These are phyloP conservation scores for Falco novaeseelandiae DNA, from an alignment of 2,797 vertebrate species.

Conservation along the genomic window DNA sequence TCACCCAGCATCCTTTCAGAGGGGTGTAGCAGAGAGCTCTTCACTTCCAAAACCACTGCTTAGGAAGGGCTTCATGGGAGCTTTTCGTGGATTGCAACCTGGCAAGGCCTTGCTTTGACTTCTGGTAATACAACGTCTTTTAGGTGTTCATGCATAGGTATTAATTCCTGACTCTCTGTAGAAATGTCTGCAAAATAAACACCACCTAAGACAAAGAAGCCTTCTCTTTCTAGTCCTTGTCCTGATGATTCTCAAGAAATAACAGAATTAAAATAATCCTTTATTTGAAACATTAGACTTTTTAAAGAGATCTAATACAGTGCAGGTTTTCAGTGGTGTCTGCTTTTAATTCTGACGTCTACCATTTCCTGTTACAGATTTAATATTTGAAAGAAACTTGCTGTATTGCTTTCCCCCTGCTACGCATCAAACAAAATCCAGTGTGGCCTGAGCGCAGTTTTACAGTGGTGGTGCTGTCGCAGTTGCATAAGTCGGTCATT, in stretches of 20 bases:
- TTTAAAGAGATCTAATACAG: not conserved
- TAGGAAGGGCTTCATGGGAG: not conserved
- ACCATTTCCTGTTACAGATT: not conserved
- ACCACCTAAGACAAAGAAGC: not conserved
- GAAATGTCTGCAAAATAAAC: not conserved
- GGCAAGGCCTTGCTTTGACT: not conserved
- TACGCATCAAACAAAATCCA: not conserved
- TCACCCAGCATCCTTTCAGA: not conserved
- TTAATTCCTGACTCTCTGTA: not conserved
- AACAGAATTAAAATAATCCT: not conserved
- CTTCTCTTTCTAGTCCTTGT: not conserved
- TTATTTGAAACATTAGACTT: not conserved
- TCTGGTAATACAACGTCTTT: not conserved
- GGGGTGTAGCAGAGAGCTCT: not conserved
- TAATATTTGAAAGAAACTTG: not conserved
- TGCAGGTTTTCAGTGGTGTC: not conserved
- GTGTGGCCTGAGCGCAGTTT: not conserved
- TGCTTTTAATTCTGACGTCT: not conserved
- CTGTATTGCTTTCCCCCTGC: not conserved
- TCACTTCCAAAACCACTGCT: not conserved
- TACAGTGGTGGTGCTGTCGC: not conserved
- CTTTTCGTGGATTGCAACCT: not conserved
- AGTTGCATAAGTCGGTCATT: conserved; percentile 17
- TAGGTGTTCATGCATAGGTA: not conserved
- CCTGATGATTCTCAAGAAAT: not conserved